Evolutionary conservation across 2,113 vertebrate genomes (phyloP).

Genomic region (Tylochromis polylepis): DNA sequence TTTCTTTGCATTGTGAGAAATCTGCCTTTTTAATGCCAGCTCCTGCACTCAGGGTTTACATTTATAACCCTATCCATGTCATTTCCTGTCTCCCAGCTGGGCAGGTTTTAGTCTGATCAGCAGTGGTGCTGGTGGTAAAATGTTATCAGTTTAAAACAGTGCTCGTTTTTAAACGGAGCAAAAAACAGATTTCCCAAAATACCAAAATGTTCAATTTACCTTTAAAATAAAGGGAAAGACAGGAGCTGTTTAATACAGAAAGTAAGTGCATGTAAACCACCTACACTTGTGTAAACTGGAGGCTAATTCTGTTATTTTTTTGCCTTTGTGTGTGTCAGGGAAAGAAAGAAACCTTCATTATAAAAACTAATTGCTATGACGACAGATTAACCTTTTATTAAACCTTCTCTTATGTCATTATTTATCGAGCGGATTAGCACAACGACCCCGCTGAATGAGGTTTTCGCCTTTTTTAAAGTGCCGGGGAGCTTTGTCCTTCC

Average conservation of each 20-base stretch:
- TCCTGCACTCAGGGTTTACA: neutral
- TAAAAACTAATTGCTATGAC: neutral
- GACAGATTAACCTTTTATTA: neutral
- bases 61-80: neutral
- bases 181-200: neutral
- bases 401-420: neutral
- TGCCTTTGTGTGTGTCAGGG: neutral
- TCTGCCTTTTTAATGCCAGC: neutral
- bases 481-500: neutral
- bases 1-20: neutral
- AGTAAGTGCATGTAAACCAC: rapidly evolving
- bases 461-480: rapidly evolving
- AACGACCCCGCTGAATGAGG: rapidly evolving
- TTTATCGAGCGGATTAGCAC: neutral
- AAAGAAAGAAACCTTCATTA: neutral
- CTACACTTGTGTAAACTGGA: neutral
- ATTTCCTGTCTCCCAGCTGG: neutral
- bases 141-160: neutral
- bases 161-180: neutral
- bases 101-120: neutral
- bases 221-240: neutral
- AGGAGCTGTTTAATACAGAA: neutral
- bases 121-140: too few relatives aligned
- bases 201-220: neutral
- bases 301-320: neutral